Conservation (phyloP, 1,140 invertebrate species). For the Ridgeia piscesae region DNA sequence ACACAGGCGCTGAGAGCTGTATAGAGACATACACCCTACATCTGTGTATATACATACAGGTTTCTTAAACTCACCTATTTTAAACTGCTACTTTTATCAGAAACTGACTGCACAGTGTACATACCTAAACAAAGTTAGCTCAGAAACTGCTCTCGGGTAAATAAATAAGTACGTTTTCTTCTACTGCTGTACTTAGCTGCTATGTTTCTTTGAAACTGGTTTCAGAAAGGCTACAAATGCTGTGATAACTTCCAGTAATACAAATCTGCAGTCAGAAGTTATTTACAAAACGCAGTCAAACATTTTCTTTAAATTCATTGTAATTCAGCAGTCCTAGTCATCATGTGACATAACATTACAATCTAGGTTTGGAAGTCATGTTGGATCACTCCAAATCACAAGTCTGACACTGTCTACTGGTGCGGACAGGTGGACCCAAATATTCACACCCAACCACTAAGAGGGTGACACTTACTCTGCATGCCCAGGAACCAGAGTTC, state of each 20-base stretch:
- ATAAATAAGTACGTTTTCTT: too few relatives aligned
- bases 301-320: too few relatives aligned
- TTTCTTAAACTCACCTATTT: not conserved
- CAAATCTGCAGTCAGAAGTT: not conserved
- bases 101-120: not conserved
- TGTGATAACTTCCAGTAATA: not conserved
- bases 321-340: too few relatives aligned
- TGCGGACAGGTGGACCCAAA: too few relatives aligned
- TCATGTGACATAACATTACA: too few relatives aligned
- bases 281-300: not conserved
- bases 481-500: constrained; percentile 92
- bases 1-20: not conserved
- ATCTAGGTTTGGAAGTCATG: too few relatives aligned
- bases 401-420: too few relatives aligned
- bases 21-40: not conserved
- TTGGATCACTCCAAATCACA: too few relatives aligned
- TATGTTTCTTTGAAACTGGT: not conserved
- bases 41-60: not conserved
- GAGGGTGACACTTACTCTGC: constrained; percentile 61
- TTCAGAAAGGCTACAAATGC: not conserved
- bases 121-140: not conserved
- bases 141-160: not conserved
- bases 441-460: not conserved
- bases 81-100: not conserved
- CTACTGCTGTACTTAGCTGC: not conserved